phyloP scores from a whole-genome alignment of 2,113 vertebrate genomes.

The Saguinus midas region DNA sequence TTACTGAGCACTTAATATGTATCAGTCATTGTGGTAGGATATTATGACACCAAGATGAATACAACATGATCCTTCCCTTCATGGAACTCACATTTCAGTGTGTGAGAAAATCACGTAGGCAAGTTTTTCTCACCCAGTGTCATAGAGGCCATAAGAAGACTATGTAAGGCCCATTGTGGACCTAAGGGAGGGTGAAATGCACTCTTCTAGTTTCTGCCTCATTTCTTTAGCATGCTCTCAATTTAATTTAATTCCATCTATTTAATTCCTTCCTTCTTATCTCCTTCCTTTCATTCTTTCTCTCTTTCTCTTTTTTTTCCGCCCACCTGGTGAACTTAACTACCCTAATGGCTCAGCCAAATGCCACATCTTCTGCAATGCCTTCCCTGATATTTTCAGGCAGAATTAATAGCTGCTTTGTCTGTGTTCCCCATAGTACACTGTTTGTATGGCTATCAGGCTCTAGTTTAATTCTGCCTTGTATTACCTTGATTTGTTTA shows the following conservation, averaged over 20 bases:
- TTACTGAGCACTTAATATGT: not conserved
- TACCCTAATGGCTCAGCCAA: slow-evolving; percentile 46
- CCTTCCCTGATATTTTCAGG: slow-evolving; percentile 63
- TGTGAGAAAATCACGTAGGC: not conserved
- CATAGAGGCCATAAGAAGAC: not conserved
- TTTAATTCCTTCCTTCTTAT: not conserved
- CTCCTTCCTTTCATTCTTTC: not conserved
- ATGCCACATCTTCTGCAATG: slow-evolving; percentile 54
- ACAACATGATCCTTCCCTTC: not conserved
- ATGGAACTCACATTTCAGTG: not conserved
- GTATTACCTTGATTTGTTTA: slow-evolving; percentile 76
- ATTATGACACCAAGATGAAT: not conserved
- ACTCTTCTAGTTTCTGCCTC: not conserved
- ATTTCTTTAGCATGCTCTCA: not conserved
- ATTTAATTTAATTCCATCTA: not conserved
- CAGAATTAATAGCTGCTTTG: slow-evolving; percentile 72
- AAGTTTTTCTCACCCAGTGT: not conserved
- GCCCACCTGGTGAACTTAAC: slow-evolving; percentile 48
- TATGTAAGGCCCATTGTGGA: not conserved
- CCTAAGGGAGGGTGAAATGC: not conserved
- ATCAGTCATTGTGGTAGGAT: not conserved
- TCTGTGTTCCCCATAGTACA: slow-evolving; percentile 52
- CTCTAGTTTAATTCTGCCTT: slow-evolving; percentile 70
- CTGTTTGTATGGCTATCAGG: slow-evolving; percentile 64
- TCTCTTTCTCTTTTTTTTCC: not conserved